Conservation (phyloP, 2,113 vertebrate species). For the Plecotus auritus region DNA sequence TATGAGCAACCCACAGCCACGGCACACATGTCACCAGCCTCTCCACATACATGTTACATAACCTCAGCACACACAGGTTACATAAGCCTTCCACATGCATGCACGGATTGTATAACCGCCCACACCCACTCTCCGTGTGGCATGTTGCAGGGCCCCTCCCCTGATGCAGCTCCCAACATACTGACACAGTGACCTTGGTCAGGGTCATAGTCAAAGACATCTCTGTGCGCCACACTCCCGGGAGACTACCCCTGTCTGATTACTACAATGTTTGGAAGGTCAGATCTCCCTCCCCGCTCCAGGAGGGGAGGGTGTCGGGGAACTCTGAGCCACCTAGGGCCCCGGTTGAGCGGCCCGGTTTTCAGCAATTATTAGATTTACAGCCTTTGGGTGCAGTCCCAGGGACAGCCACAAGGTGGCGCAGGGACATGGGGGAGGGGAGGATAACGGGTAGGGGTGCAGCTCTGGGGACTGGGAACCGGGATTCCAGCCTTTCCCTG, state of each 20-base stretch:
- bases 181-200: constrained; percentile 77
- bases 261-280: background rate
- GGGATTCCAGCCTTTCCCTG: constrained; percentile 7
- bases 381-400: constrained; percentile 40
- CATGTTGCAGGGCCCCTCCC: constrained; percentile 32
- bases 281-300: background rate
- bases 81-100: constrained; percentile 55
- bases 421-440: constrained; percentile 44
- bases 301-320: background rate
- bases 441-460: background rate
- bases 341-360: background rate
- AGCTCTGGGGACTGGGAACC: background rate
- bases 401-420: constrained; percentile 62
- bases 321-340: background rate
- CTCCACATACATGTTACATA: constrained; percentile 66
- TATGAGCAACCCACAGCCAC: background rate
- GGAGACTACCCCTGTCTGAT: constrained; percentile 34
- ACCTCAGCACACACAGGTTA: constrained; percentile 45
- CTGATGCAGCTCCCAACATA: constrained; percentile 52
- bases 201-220: constrained; percentile 54
- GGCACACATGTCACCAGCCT: constrained; percentile 41
- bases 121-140: background rate
- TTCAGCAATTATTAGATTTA: background rate
- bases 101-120: constrained; percentile 45
- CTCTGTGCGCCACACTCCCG: background rate